Base-by-base conservation (phyloP, 2,113 vertebrate genomes). In the Psilopogon haemacephalus region DNA sequence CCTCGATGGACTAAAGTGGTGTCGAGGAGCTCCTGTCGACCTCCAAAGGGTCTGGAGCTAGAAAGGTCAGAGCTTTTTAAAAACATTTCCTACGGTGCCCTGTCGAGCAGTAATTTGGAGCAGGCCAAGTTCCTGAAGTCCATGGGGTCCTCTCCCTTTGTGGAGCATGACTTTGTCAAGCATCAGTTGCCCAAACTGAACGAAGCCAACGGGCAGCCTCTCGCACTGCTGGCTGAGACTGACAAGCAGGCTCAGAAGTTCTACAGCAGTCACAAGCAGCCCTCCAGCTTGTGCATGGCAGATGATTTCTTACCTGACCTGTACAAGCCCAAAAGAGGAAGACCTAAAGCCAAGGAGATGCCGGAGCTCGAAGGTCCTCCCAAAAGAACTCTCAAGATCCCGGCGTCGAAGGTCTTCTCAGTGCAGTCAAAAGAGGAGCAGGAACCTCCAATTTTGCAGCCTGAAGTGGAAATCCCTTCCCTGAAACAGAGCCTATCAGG, bases 361-460 rank as follows among this genome's bases (percentile, higher is more conserved):
- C 99, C 99, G 27, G 98, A 98, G 33, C 97, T 99, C 2, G 99
- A 99, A 71, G 98, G 98, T 38, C 98, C 98, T 12, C 98, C 98
- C 33, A 97, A 98, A 96, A 93, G 97, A 94, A 97, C 98, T 78
- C 97, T 98, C 28, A 99, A 99, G 94, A 97, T 99, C 59, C 97
- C 97, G 21, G 98, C 98, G 14, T 99, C 98, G 3, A 99, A 99
- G 97, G 98, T 99, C 26, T 99, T 98, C 69, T 99, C 99, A 17
- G 96, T 98, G 73, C 97, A 96, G 44, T 98, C 98, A 8, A 99
- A 99, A 91, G 98, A 99, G 97, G 99, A 99, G 88, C 99, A 98
- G 91, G 99, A 99, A 64, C 99, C 98, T 33, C 99, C 99, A 14
- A 98, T 99, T 91, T 97, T 99, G 95, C 99, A 99, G 72, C 99